Evolutionary conservation across 2,797 vertebrate genomes (phyloP).

Genomic region (Mormyrops attenuatus): DNA sequence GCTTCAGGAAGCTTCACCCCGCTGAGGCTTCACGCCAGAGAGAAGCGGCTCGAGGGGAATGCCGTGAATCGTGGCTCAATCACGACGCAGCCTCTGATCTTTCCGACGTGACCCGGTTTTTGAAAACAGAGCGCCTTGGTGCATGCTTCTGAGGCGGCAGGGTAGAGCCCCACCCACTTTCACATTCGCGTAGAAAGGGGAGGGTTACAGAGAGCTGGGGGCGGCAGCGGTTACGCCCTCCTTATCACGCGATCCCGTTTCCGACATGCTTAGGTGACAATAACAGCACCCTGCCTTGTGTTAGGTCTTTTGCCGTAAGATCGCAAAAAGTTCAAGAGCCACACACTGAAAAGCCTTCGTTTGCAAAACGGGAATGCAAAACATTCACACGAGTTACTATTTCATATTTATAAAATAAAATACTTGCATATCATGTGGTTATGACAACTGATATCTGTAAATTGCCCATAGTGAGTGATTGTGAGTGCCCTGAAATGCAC

Average conservation of each 20-base stretch:
- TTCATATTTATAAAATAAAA: neutral
- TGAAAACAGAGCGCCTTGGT: neutral
- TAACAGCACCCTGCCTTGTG: neutral
- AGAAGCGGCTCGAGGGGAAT: neutral
- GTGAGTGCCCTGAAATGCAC: neutral
- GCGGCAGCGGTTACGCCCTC: neutral
- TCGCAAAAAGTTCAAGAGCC: neutral
- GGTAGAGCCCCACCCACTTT: neutral
- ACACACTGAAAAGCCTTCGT: neutral
- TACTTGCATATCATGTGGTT: neutral
- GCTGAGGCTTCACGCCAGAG: neutral
- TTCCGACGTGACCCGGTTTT: neutral
- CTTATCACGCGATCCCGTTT: neutral
- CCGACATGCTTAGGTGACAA: neutral
- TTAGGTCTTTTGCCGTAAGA: neutral
- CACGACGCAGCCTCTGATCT: neutral
- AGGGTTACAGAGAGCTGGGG: neutral
- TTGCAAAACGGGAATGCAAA: neutral
- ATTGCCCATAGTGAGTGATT: neutral
- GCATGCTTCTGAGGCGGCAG: neutral
- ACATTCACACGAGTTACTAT: neutral
- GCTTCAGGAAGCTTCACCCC: neutral
- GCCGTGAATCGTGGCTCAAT: neutral
- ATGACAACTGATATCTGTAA: neutral
- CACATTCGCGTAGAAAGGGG: neutral